Evolutionary conservation across 1,140 invertebrate species (phyloP).

Genomic region (Pseudachorutes palmiensis): DNA sequence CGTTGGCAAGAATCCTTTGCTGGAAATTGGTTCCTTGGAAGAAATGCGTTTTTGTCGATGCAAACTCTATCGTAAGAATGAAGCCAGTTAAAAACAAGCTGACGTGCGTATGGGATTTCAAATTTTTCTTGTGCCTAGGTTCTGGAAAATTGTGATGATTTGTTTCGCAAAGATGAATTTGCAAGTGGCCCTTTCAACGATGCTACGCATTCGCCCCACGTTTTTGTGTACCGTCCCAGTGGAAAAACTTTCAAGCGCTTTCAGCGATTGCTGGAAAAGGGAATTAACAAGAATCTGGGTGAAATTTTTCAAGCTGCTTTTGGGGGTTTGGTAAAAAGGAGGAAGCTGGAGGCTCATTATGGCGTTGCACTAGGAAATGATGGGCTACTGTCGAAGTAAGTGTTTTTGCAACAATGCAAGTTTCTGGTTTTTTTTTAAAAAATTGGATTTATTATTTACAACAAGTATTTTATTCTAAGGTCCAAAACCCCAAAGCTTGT

Average conservation of each 20-base stretch:
- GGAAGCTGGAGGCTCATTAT: neutral
- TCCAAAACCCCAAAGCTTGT: neutral
- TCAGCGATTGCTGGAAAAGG: neutral
- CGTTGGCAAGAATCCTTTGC: neutral
- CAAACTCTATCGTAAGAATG: neutral
- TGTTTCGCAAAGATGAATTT: constrained; percentile 5
- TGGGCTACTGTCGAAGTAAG: neutral
- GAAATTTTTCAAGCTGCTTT: neutral
- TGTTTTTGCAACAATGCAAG: too few relatives aligned
- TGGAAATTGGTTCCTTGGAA: constrained; percentile 3
- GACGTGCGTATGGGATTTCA: neutral
- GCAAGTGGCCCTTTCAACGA: neutral
- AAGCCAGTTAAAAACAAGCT: neutral
- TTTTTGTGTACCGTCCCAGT: constrained; percentile 1
- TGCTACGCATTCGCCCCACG: neutral
- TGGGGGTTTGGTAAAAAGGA: neutral
- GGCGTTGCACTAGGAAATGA: neutral
- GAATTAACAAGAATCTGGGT: neutral
- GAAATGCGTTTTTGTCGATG: constrained; percentile 1
- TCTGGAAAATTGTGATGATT: constrained; percentile 10
- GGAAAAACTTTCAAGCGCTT: neutral
- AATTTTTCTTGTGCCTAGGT: neutral
- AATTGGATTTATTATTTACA: too few relatives aligned
- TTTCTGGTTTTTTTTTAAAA: too few relatives aligned
- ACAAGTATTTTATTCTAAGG: neutral